Percentiles rank a stretch among this genome's conserved stretches.
Conservation (phyloP, 2,113 vertebrate genomes). For the Dasyurus viverrinus region DNA sequence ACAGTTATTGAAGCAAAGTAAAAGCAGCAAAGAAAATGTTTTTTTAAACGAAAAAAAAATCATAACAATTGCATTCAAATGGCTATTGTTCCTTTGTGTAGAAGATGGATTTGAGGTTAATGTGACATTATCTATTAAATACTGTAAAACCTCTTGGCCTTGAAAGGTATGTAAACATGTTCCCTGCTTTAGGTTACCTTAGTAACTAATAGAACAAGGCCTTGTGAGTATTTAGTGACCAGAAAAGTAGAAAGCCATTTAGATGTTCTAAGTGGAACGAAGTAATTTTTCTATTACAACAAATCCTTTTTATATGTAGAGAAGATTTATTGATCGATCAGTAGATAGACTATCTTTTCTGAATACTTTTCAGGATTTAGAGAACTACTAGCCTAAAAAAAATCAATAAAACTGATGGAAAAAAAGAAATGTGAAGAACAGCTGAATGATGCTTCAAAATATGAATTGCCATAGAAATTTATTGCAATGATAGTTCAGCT, state of each 20-base stretch:
- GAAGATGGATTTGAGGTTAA: slow-evolving; percentile 79
- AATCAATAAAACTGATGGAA: slow-evolving; percentile 46
- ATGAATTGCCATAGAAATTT: slow-evolving; percentile 1
- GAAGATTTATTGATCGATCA: not conserved
- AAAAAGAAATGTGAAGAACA: slow-evolving; percentile 50
- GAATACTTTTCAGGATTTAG: slow-evolving; percentile 45
- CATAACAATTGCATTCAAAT: slow-evolving; percentile 58
- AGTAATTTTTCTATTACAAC: slow-evolving; percentile 51
- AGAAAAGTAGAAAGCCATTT: slow-evolving; percentile 80
- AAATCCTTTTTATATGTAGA: slow-evolving; percentile 27
- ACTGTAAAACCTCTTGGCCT: slow-evolving; percentile 81
- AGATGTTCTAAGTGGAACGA: slow-evolving; percentile 69
- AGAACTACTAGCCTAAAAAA: slow-evolving; percentile 9
- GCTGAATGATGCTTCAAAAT: slow-evolving; percentile 40
- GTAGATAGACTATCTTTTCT: slow-evolving; percentile 16
- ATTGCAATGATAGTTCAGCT: slow-evolving; percentile 11
- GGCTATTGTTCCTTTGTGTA: slow-evolving; percentile 70
- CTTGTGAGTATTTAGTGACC: slow-evolving; percentile 80
- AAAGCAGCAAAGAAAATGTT: slow-evolving; percentile 24
- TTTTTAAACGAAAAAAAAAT: slow-evolving; percentile 54
- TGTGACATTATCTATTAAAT: slow-evolving; percentile 77
- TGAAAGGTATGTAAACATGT: slow-evolving; percentile 82
- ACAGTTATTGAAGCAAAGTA: slow-evolving; percentile 27
- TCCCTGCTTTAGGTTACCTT: slow-evolving; percentile 83
- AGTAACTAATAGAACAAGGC: slow-evolving; percentile 82